phyloP scores from a whole-genome alignment of 2,113 vertebrate genomes.

The Periophthalmus modestus region DNA sequence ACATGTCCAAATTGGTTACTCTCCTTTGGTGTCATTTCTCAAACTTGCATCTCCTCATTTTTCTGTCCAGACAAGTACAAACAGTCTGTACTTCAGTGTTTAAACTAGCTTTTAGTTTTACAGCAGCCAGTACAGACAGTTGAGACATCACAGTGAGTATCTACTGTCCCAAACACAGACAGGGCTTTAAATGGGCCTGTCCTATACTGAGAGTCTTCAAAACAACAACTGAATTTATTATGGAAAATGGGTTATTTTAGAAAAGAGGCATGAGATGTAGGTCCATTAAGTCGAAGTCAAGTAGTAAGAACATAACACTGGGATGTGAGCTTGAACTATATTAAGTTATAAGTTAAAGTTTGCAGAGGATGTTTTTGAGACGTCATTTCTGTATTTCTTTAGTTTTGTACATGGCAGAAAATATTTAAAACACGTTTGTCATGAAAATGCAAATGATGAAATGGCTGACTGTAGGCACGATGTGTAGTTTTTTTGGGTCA shows the following conservation, averaged over 20 bases:
- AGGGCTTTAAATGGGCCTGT: neutral
- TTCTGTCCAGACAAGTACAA: constrained; percentile 7
- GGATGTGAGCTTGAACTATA: neutral
- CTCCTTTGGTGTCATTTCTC: neutral
- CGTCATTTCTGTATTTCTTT: too few relatives aligned
- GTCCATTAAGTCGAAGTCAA: neutral
- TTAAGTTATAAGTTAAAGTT: neutral
- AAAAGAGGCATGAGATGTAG: neutral
- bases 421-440: too few relatives aligned
- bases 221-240: neutral
- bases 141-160: neutral
- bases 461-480: too few relatives aligned
- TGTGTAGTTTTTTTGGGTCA: too few relatives aligned
- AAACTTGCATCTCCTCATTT: constrained; percentile 1
- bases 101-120: neutral
- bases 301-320: neutral
- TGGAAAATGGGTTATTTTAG: neutral
- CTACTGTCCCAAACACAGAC: neutral
- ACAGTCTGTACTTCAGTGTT: neutral
- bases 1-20: neutral
- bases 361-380: too few relatives aligned
- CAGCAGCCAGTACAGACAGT: neutral
- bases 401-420: too few relatives aligned
- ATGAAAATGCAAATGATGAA: too few relatives aligned
- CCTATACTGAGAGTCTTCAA: neutral